Base-by-base conservation (phyloP, 2,888 invertebrate genomes). In the Mamestra brassicae region DNA sequence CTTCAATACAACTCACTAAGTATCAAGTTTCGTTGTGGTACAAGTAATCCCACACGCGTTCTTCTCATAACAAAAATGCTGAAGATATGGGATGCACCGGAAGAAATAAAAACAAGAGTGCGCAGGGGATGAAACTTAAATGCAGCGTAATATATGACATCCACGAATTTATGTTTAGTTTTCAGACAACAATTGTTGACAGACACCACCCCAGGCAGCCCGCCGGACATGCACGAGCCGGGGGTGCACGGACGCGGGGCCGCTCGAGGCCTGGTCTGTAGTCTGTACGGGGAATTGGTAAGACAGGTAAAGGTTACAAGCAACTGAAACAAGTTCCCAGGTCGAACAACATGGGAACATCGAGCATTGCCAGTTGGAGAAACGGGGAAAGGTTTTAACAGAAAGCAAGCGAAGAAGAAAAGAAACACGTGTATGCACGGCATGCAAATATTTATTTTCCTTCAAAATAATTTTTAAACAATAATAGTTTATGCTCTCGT, bases 391-490 rank as follows among this genome's bases (percentile, higher is more conserved):
- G 50, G 95, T 92, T 52, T 38, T 8, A 61, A 63, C 54, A 65
- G 38, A 61, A 63, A 70, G 73, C 58, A 45, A 76, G 62, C 63
- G 55, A 63, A 54, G 68, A 73, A 61, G 68, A 86, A 89, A 84
- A 85, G 85, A 88, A 95, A 94, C 89, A 91, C 91, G 76, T 77
- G 76, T 89, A 89, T 96, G 96, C 96, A 95, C 88, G 85, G 93
- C 96, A 96, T 96, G 96, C 96, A 95, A 93, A 89, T 91, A 85
- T 95, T 96, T 95, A 95, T 95, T 96, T 94, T 94, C 87, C 88
- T 93, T 93, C 90, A 95, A 96, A 96, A 96, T 95, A 95, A 94
- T 95, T 93, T 95, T 92, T 96, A 93, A 95, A 95, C 94, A 95
- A 96, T 96, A 95, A 94, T 94, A 93, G 90, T 93, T 92, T 93